Evolutionary conservation across 1,140 invertebrate species (phyloP).

Genomic region (Notospermus geniculatus): DNA sequence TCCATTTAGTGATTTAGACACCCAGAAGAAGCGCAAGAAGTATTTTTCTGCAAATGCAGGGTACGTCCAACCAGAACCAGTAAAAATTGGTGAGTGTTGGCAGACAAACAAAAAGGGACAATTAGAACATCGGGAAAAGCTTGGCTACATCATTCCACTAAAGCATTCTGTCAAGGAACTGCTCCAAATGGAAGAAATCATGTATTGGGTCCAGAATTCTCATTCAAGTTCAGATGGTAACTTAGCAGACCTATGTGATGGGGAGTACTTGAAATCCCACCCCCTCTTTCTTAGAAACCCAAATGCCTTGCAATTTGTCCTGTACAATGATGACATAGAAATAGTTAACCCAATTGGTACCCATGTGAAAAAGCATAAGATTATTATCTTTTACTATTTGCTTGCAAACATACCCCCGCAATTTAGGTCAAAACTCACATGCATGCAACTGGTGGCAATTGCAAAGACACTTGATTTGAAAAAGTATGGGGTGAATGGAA

Average conservation of each 20-base stretch:
- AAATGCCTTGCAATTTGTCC: constrained; percentile 11
- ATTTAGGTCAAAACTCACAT: constrained; percentile 6
- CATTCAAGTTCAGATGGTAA: constrained; percentile 9
- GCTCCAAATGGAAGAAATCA: constrained; percentile 10
- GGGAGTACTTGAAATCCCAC: constrained; percentile 5
- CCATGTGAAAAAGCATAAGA: constrained; percentile 12
- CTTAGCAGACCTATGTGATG: constrained; percentile 16
- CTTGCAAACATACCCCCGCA: constrained; percentile 8
- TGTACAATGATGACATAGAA: constrained; percentile 18
- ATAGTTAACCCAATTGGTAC: constrained; percentile 17
- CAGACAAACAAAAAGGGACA: too few species aligned
- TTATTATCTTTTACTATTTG: constrained; percentile 12
- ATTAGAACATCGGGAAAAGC: too few species aligned
- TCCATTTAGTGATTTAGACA: too few species aligned
- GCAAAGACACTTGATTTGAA: too few species aligned
- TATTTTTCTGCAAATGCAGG: too few species aligned
- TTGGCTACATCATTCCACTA: constrained; percentile 13
- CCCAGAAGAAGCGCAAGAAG: too few species aligned
- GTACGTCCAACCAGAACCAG: too few species aligned
- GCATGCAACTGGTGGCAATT: too few species aligned
- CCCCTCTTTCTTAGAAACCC: constrained; percentile 7
- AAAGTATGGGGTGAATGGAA: too few species aligned
- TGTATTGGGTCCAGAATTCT: background rate
- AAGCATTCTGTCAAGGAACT: background rate
- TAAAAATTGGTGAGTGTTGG: too few species aligned